A percentile compares a stretch with the other conserved stretches of the same genome.
phyloP scores from a whole-genome alignment of 2,113 vertebrate genomes.

The Ivindomyrus marchei region DNA sequence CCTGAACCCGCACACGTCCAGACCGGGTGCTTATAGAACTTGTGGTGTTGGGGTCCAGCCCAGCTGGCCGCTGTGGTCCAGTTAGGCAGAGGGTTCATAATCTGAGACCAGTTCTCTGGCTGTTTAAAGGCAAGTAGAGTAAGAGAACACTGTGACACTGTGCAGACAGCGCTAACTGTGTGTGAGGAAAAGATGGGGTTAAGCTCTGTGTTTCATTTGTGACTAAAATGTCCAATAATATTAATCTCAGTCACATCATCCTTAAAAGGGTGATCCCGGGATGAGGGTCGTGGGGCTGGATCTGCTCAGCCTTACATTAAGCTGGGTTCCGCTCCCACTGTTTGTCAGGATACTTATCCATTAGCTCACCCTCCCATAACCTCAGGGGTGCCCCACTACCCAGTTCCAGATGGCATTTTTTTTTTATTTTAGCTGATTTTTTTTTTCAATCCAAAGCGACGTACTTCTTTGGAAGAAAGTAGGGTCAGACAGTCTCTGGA shows the following conservation, averaged over 20 bases:
- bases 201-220: not conserved
- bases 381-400: not conserved
- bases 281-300: not conserved
- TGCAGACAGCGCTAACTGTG: not conserved
- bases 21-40: not conserved
- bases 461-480: not conserved
- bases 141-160: not conserved
- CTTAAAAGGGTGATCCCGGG: not conserved
- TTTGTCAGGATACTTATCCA: not conserved
- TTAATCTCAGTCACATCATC: not conserved
- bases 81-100: not conserved
- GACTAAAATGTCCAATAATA: not conserved
- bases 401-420: not conserved
- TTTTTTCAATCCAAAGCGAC: not conserved
- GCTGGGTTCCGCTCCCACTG: not conserved
- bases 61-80: not conserved
- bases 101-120: not conserved
- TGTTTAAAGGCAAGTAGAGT: not conserved
- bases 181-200: not conserved
- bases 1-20: not conserved
- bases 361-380: not conserved
- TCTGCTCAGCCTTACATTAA: not conserved
- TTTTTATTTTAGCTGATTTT: not conserved
- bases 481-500: not conserved
- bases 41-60: not conserved